These are phyloP conservation scores for Periophthalmus modestus DNA, from an alignment of 2,113 vertebrate genomes.

Conservation along the genomic window DNA sequence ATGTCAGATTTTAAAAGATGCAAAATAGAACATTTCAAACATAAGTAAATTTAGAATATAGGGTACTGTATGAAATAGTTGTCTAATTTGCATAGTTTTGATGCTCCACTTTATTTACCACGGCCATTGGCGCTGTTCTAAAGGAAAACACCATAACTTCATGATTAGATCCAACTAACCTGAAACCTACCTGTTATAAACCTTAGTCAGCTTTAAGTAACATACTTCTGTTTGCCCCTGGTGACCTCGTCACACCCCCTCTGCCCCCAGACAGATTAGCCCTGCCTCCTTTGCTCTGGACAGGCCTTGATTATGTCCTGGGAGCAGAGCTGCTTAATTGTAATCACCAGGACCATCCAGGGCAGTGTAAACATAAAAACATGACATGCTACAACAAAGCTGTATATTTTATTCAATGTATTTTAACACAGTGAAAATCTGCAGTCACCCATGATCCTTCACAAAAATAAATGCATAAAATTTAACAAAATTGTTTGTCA, in stretches of 20 bases:
- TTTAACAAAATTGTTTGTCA: neutral
- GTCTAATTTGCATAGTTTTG: neutral
- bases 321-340: slow-evolving; percentile 79
- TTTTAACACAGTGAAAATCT: neutral
- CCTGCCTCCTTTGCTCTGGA: slow-evolving; percentile 45
- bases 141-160: neutral
- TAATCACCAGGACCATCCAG: slow-evolving; percentile 69
- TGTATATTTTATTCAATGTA: neutral
- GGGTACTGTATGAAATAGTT: neutral
- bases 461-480: neutral
- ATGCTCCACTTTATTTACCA: neutral
- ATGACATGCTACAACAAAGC: slow-evolving; percentile 6
- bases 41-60: too few species aligned
- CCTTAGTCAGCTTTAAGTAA: neutral
- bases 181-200: neutral
- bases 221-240: neutral
- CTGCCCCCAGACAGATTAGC: slow-evolving; percentile 63
- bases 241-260: slow-evolving; percentile 4
- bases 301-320: slow-evolving; percentile 72
- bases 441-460: neutral
- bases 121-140: neutral
- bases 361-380: slow-evolving; percentile 38
- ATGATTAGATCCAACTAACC: neutral
- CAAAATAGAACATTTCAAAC: too few species aligned
- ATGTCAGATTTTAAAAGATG: too few species aligned